Percentiles rank a stretch among this genome's conserved stretches.
phyloP scores from a whole-genome alignment of 2,888 invertebrate genomes.

The Rhimphoctona megacephalus region DNA sequence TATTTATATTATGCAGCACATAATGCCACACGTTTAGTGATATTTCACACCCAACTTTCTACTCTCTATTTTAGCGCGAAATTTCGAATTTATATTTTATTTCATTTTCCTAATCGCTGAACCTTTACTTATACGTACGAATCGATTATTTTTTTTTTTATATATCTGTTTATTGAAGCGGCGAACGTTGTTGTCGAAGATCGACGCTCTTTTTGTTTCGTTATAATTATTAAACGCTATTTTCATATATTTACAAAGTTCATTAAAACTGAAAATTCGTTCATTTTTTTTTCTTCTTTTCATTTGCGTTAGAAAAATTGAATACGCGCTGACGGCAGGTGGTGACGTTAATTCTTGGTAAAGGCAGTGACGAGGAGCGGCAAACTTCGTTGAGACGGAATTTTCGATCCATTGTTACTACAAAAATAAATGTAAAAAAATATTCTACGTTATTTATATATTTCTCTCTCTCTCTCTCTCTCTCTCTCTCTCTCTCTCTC shows the following conservation, averaged over 20 bases:
- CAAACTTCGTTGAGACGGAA: slow-evolving; percentile 53
- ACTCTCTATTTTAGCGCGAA: slow-evolving; percentile 38
- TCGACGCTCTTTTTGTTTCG: slow-evolving; percentile 20
- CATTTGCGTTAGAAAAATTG: slow-evolving; percentile 72
- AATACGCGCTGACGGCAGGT: slow-evolving; percentile 64
- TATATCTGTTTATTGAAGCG: neutral
- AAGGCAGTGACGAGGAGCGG: slow-evolving; percentile 74
- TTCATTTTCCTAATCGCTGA: slow-evolving; percentile 13
- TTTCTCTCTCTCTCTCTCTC: slow-evolving; percentile 12
- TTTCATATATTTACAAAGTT: slow-evolving; percentile 76
- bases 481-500: neutral
- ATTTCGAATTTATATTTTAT: slow-evolving; percentile 30
- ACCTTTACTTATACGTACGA: neutral
- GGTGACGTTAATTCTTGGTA: slow-evolving; percentile 50
- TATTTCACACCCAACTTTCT: slow-evolving; percentile 43
- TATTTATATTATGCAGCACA: neutral
- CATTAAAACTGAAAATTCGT: slow-evolving; percentile 67
- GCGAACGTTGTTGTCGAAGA: slow-evolving; percentile 15
- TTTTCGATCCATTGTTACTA: slow-evolving; percentile 65
- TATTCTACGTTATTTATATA: slow-evolving; percentile 61
- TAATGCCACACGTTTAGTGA: slow-evolving; percentile 36
- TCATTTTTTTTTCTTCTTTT: slow-evolving; percentile 53
- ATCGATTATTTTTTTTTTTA: neutral
- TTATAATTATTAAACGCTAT: slow-evolving; percentile 66
- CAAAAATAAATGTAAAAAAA: slow-evolving; percentile 76